phyloP scores from a whole-genome alignment of 53 echinoderm and acorn worm species.

The Apostichopus leukothele region DNA sequence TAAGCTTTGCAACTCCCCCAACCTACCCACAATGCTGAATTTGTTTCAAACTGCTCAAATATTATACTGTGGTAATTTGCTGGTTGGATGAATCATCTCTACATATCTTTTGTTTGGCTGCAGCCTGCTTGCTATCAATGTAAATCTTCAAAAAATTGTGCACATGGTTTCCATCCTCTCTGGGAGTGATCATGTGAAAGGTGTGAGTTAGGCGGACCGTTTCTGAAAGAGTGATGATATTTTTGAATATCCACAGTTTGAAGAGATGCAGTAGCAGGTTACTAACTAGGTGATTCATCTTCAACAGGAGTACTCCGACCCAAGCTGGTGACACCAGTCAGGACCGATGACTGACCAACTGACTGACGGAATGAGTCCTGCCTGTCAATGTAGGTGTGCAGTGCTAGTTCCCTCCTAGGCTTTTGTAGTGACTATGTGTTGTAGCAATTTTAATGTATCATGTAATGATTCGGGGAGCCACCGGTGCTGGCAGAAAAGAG shows the following conservation, averaged over 20 bases:
- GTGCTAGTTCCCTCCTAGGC: neutral
- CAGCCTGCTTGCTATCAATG: too few relatives aligned
- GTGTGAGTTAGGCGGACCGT: too few relatives aligned
- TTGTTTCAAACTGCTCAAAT: too few relatives aligned
- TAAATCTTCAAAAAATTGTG: too few relatives aligned
- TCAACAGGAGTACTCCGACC: conserved; percentile 40
- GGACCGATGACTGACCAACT: neutral
- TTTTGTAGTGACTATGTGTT: conserved; percentile 18
- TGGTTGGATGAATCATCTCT: too few relatives aligned
- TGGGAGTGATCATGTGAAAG: too few relatives aligned
- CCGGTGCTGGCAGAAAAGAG: neutral
- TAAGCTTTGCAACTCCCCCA: too few relatives aligned
- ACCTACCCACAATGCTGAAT: too few relatives aligned
- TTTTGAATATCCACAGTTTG: conserved; percentile 22
- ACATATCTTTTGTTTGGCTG: too few relatives aligned
- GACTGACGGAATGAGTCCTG: neutral
- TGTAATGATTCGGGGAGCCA: neutral
- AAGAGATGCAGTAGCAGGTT: conserved; percentile 34
- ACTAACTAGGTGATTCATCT: conserved; percentile 35
- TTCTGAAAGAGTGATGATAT: neutral
- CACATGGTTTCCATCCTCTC: too few relatives aligned
- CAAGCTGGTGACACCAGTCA: conserved; percentile 33
- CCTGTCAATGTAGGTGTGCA: conserved; percentile 5
- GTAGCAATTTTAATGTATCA: conserved; percentile 9
- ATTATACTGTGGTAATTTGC: too few relatives aligned